phyloP scores from a whole-genome alignment of 2,888 invertebrate genomes.

The Thera obeliscata region DNA sequence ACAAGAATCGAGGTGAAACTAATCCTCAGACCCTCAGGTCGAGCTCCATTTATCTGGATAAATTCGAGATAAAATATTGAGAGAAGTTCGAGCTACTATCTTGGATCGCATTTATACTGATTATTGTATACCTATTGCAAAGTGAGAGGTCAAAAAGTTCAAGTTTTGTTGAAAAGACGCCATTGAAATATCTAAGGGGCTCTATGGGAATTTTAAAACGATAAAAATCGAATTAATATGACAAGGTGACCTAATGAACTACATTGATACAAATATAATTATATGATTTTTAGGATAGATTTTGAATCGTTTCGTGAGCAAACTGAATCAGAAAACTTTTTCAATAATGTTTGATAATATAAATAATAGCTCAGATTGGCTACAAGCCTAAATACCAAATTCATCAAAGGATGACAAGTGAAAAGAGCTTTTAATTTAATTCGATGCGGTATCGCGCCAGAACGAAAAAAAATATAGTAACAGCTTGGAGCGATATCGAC shows the following conservation, averaged over 20 bases:
- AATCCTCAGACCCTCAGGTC: constrained; percentile 66
- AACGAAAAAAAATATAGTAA: constrained; percentile 81
- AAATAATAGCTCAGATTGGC: constrained; percentile 56
- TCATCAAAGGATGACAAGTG: constrained; percentile 83
- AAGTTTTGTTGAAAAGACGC: neutral
- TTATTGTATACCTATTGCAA: constrained; percentile 58
- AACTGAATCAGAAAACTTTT: too few relatives aligned
- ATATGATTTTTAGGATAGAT: too few relatives aligned
- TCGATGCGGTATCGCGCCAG: constrained; percentile 81
- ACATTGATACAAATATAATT: too few relatives aligned
- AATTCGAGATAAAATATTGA: constrained; percentile 80
- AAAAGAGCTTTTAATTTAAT: constrained; percentile 85
- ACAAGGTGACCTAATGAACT: too few relatives aligned
- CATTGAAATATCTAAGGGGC: too few relatives aligned
- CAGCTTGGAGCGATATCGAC: constrained; percentile 85
- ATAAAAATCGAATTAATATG: too few relatives aligned
- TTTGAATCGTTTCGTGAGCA: too few relatives aligned
- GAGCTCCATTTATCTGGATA: constrained; percentile 74
- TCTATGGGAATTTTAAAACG: too few relatives aligned
- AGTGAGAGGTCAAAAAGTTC: constrained; percentile 52
- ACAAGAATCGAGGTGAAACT: constrained; percentile 48
- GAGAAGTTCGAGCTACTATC: constrained; percentile 63
- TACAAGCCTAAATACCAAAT: constrained; percentile 76
- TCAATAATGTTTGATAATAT: constrained; percentile 34
- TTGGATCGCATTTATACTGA: constrained; percentile 78